Conservation (phyloP, 2,797 vertebrate species). For the Argentina silus region DNA sequence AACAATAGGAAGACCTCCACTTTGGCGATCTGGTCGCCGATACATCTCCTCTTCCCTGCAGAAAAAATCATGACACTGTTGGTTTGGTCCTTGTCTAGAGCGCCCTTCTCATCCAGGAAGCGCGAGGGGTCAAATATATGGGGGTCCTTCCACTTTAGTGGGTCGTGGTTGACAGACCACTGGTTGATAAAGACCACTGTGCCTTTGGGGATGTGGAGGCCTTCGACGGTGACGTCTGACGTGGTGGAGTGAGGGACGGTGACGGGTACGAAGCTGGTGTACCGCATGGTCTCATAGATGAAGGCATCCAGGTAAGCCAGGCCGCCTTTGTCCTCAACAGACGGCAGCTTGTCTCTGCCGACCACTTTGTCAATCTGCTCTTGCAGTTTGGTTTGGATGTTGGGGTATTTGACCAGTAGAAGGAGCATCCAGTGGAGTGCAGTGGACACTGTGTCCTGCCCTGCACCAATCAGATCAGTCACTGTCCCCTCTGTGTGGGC, state of each 20-base stretch:
- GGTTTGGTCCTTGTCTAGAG: slow-evolving; percentile 73
- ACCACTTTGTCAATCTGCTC: slow-evolving; percentile 76
- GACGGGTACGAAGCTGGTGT: slow-evolving; percentile 83
- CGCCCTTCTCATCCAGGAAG: slow-evolving; percentile 72
- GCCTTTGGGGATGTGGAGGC: slow-evolving; percentile 79
- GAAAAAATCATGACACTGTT: slow-evolving; percentile 83
- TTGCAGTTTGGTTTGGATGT: slow-evolving; percentile 75
- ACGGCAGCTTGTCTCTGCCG: slow-evolving; percentile 74
- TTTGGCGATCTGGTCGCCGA: slow-evolving; percentile 81
- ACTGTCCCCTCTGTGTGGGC: slow-evolving; percentile 74
- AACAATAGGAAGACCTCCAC: slow-evolving; percentile 81
- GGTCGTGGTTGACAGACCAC: slow-evolving; percentile 85
- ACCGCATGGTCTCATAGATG: slow-evolving; percentile 81
- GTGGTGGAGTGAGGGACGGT: slow-evolving; percentile 85
- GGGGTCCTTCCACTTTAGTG: slow-evolving; percentile 76
- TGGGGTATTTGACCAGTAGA: slow-evolving; percentile 76
- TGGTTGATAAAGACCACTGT: slow-evolving; percentile 85
- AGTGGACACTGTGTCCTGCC: slow-evolving; percentile 80
- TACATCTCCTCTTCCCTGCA: slow-evolving; percentile 78
- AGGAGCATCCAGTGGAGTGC: slow-evolving; percentile 81
- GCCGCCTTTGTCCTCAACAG: slow-evolving; percentile 62
- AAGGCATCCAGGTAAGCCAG: slow-evolving; percentile 80
- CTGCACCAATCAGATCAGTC: slow-evolving; percentile 80
- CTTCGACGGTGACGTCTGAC: slow-evolving; percentile 73
- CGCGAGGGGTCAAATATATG: slow-evolving; percentile 75